phyloP scores from a whole-genome alignment of 2,113 vertebrate species.

The Trochalopteron elliotii region DNA sequence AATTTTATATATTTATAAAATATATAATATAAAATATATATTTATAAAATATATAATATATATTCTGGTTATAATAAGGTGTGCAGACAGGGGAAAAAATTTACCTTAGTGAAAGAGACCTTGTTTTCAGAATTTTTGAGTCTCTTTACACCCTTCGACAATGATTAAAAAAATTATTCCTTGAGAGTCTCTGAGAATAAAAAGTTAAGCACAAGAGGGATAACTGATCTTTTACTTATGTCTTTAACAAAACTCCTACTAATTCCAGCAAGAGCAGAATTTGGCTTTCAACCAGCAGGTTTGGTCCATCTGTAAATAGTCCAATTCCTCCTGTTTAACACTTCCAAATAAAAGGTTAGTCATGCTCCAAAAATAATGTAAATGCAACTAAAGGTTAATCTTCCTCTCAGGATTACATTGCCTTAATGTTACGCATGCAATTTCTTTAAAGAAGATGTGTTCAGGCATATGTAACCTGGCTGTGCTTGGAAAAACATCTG shows the following conservation, averaged over 20 bases:
- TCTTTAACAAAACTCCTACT: neutral
- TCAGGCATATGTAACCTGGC: neutral
- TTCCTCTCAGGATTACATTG: neutral
- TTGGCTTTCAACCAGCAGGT: neutral
- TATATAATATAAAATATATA: neutral
- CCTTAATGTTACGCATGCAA: neutral
- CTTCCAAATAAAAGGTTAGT: conserved; percentile 11
- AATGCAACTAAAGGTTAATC: conserved; percentile 2
- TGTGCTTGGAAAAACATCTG: neutral
- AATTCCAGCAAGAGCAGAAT: neutral
- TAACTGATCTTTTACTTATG: neutral
- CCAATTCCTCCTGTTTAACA: neutral
- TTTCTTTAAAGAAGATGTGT: neutral
- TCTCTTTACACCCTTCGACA: neutral
- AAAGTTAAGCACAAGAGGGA: neutral
- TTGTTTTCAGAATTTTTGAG: neutral
- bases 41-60: neutral
- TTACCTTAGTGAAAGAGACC: neutral
- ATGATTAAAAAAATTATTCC: neutral
- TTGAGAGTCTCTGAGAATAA: neutral
- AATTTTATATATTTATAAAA: neutral
- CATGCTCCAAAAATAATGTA: neutral
- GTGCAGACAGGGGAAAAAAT: neutral
- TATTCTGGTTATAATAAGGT: neutral
- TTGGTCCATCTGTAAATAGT: neutral